A percentile compares a stretch with the other conserved stretches of the same genome.
These are phyloP conservation scores for Pseudochirops corinnae DNA, from an alignment of 2,797 vertebrate species.

Conservation along the genomic window DNA sequence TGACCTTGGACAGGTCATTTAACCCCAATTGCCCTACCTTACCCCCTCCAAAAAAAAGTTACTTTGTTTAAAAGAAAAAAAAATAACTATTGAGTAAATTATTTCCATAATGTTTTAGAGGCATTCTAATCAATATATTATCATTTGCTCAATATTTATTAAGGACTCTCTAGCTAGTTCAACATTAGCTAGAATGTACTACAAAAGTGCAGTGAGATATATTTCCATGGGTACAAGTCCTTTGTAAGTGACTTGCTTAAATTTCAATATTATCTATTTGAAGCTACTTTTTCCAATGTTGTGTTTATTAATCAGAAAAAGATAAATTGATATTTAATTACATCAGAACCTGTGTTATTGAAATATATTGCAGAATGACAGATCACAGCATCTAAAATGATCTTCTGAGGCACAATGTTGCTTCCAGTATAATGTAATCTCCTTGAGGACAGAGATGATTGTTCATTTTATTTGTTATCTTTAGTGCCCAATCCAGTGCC, in stretches of 20 bases:
- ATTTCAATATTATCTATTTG: not conserved
- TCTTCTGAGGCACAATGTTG: not conserved
- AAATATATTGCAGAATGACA: not conserved
- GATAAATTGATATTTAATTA: constrained; percentile 30
- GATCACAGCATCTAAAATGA: not conserved
- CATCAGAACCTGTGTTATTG: not conserved
- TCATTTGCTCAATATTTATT: not conserved
- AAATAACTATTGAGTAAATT: not conserved
- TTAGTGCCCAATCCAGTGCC: not conserved
- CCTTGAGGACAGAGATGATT: not conserved
- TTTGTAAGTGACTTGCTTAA: not conserved
- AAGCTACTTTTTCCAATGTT: constrained; percentile 25
- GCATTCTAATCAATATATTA: not conserved
- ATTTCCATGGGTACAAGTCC: not conserved
- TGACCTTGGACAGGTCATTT: too few species aligned
- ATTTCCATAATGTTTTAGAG: not conserved
- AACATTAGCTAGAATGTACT: not conserved
- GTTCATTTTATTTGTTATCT: not conserved
- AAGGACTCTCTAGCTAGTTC: not conserved
- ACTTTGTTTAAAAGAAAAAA: not conserved
- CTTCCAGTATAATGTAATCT: not conserved
- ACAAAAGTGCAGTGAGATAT: not conserved
- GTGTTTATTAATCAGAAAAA: constrained; percentile 44
- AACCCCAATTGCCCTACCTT: too few species aligned
- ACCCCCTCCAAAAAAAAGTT: not conserved